Conservation (phyloP, 2,888 invertebrate species). For the Rosalia funebris region DNA sequence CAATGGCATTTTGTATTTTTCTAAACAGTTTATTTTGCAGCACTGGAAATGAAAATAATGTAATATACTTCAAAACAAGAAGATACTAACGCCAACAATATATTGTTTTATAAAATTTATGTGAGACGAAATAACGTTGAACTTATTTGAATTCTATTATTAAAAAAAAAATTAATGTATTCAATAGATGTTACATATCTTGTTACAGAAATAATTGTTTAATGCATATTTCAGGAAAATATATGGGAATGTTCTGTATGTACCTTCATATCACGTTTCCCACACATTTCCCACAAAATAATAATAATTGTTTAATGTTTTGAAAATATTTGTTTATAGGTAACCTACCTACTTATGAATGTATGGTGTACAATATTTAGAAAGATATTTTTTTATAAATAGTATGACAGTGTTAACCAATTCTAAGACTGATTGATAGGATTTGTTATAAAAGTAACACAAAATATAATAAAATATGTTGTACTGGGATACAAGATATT, state of each 20-base stretch:
- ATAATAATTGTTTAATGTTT: constrained; percentile 42
- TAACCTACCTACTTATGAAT: constrained; percentile 43
- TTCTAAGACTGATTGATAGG: constrained; percentile 60
- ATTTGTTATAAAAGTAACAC: constrained; percentile 50
- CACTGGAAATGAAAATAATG: constrained; percentile 13
- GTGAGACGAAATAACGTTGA: constrained; percentile 33
- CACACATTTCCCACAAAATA: constrained; percentile 37
- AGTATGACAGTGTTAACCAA: constrained; percentile 53
- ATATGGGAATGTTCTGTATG: constrained; percentile 46
- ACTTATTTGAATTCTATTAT: constrained; percentile 33
- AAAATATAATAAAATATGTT: constrained; percentile 46
- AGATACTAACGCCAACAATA: constrained; percentile 24
- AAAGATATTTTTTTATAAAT: constrained; percentile 60
- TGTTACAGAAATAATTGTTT: constrained; percentile 46
- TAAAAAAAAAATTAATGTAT: constrained; percentile 34
- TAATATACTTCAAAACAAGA: constrained; percentile 22
- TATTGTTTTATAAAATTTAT: constrained; percentile 1
- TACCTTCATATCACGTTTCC: constrained; percentile 48
- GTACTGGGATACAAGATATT: constrained; percentile 25
- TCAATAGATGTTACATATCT: constrained; percentile 61
- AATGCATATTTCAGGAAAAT: constrained; percentile 36
- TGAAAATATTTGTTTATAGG: constrained; percentile 39
- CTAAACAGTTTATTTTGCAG: constrained; percentile 13
- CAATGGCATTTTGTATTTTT: constrained; percentile 19
- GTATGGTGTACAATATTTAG: constrained; percentile 51